Base-by-base conservation (phyloP, 2,113 vertebrate genomes). In the Pleuronectes platessa region DNA sequence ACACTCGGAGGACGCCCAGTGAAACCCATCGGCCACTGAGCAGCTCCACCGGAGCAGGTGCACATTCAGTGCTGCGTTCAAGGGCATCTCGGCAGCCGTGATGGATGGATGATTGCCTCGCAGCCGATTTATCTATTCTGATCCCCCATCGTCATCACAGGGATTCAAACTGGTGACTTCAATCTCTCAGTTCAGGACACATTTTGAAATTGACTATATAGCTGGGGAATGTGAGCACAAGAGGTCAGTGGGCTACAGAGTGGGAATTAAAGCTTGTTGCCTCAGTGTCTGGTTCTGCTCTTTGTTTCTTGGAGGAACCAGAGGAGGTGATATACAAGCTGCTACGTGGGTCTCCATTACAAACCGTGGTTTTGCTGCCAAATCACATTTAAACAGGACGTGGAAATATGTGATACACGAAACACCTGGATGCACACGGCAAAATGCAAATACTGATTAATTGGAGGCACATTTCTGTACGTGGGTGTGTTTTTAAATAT, bases 41-140 rank as follows among this genome's bases (percentile, higher is more conserved):
- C 80, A 78, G 82, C 78, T 84, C 67, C 66, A 77, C 61, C 84
- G 80, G 74, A 86, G 84, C 87, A 87, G 84, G 77, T 82, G 84
- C 81, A 79, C 63, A 78, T 80, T 86, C 67, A 66, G 71, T 23
- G 74, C 67, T 47, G 74, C 17, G 49, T 88, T 88, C 87, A 89
- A 92, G 88, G 90, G 70, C 88, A 88, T 86, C 79, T 64, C 66
- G 61, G 53, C 76, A 68, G 78, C 67, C 9, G 55, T 71, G 88
- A 89, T 81, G 77, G 80, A 87, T 78, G 85, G 74, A 75, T 65
- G 76, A 76, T 54, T 60, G 74, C 55, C 37, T 81, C 68, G 24
- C 20, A 51, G 74, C 84, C 71, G 82, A 20, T 89, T 81, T 60
- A 89, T 81, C 55, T 70, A 71, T 82, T 66, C 31, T 78, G 74